These are phyloP conservation scores for Jaculus jaculus DNA, from an alignment of 2,113 vertebrate species.

Conservation along the genomic window DNA sequence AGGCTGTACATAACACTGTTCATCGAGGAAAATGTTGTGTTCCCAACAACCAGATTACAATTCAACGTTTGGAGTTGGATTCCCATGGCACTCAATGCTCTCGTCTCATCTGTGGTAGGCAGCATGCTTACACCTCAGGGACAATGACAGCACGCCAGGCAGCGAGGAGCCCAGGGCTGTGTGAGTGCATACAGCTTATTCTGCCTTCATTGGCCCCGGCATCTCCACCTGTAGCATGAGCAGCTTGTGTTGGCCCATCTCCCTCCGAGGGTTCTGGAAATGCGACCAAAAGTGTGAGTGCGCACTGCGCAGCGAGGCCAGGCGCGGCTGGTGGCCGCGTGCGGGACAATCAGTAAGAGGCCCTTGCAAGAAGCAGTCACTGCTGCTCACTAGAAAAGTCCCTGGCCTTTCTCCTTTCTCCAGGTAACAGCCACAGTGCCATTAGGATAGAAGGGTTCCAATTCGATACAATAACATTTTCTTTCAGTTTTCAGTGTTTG, in stretches of 20 bases:
- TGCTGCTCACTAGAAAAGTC: neutral
- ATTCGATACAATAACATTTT: accelerated
- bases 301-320: accelerated
- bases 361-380: neutral
- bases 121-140: neutral
- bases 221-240: neutral
- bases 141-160: neutral
- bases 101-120: neutral
- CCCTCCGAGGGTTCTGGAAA: neutral
- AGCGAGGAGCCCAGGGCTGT: neutral
- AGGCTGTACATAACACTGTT: neutral
- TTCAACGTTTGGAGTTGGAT: neutral
- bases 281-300: accelerated
- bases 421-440: neutral
- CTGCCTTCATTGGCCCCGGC: neutral
- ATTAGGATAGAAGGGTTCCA: neutral
- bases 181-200: neutral
- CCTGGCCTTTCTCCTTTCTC: neutral
- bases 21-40: neutral
- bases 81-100: neutral
- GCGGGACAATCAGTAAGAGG: neutral
- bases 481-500: neutral
- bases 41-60: no score
- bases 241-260: neutral
- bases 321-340: accelerated